Conservation (phyloP, 2,113 vertebrate genomes). For the Serinus canaria region DNA sequence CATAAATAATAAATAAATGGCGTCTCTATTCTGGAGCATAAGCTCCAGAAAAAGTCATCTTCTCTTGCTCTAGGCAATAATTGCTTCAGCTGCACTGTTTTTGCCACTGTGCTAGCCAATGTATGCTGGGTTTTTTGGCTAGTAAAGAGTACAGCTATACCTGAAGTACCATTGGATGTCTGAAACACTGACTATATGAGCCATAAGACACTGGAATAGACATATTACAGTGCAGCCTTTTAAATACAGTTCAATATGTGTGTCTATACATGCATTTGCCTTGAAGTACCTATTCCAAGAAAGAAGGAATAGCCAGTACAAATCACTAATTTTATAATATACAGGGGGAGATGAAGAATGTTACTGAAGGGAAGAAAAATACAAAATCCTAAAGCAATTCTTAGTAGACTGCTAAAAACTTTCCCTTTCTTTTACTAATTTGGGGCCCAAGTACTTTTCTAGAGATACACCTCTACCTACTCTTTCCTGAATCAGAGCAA, state of each 20-base stretch:
- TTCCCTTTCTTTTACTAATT: neutral
- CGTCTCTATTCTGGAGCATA: neutral
- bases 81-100: neutral
- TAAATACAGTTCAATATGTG: neutral
- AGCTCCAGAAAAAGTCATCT: neutral
- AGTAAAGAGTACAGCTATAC: neutral
- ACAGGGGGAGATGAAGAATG: neutral
- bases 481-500: neutral
- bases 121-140: neutral
- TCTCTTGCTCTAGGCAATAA: neutral
- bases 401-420: neutral
- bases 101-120: neutral
- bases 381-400: neutral
- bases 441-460: neutral
- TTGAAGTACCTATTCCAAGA: neutral
- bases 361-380: neutral
- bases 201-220: neutral
- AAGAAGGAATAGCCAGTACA: neutral
- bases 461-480: neutral
- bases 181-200: neutral
- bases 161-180: neutral
- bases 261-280: accelerated
- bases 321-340: neutral
- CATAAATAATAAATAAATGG: neutral
- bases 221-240: neutral